These are phyloP conservation scores for Carollia perspicillata DNA, from an alignment of 2,113 vertebrate genomes.

Conservation along the genomic window DNA sequence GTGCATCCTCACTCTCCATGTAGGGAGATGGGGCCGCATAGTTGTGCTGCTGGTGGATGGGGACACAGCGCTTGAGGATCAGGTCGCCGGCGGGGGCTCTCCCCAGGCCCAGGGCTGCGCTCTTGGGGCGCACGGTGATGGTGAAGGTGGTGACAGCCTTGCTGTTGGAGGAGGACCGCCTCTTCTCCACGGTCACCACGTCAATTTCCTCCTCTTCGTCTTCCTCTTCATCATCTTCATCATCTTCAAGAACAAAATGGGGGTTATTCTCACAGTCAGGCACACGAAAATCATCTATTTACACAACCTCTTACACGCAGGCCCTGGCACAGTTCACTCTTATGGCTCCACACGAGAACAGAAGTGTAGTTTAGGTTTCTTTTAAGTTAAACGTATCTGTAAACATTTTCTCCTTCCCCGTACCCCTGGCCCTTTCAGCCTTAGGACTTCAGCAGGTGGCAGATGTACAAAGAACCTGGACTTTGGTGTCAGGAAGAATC, in stretches of 20 bases:
- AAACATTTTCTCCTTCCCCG: not conserved
- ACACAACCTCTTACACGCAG: accelerated
- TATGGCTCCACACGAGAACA: not conserved
- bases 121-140: conserved; percentile 84
- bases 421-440: not conserved
- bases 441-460: not conserved
- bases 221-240: conserved; percentile 90
- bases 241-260: conserved; percentile 76
- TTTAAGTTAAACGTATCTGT: not conserved
- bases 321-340: not conserved
- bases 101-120: conserved; percentile 77
- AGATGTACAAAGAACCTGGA: not conserved
- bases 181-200: conserved; percentile 95
- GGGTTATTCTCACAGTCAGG: conserved; percentile 29
- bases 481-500: not conserved
- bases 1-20: conserved; percentile 88
- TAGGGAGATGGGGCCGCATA: conserved; percentile 96
- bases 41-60: conserved; percentile 99
- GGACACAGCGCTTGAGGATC: conserved; percentile 93
- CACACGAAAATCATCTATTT: not conserved
- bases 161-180: conserved; percentile 86
- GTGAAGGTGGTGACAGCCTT: conserved; percentile 84
- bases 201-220: conserved; percentile 97
- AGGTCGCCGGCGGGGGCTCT: conserved; percentile 87
- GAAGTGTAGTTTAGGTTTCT: not conserved